phyloP scores from a whole-genome alignment of 1,140 invertebrate genomes.

The Drosophila rufa region DNA sequence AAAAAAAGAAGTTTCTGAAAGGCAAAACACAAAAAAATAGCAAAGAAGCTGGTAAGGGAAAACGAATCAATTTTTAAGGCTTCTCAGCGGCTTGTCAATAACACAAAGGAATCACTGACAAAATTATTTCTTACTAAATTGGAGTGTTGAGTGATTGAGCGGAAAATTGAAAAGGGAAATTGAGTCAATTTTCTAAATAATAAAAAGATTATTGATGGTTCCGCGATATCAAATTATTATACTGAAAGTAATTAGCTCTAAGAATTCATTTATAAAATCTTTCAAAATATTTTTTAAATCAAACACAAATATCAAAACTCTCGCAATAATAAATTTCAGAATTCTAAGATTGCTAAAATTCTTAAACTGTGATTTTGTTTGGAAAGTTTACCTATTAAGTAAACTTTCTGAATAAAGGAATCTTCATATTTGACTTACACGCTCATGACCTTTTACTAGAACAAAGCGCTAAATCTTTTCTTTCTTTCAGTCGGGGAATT shows the following conservation, averaged over 20 bases:
- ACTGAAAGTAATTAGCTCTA: neutral
- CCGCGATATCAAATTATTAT: no score
- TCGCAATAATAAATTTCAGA: constrained; percentile 1
- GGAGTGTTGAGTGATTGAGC: constrained; percentile 4
- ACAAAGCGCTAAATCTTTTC: constrained; percentile 41
- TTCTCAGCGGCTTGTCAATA: constrained; percentile 46
- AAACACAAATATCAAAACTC: neutral
- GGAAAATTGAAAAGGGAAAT: constrained; percentile 8
- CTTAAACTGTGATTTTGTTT: constrained; percentile 1
- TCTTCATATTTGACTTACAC: constrained; percentile 42
- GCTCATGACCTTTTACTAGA: constrained; percentile 44
- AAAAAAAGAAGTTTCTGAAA: constrained; percentile 46
- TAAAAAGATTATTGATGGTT: neutral
- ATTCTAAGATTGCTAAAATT: constrained; percentile 20
- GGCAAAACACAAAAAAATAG: constrained; percentile 7
- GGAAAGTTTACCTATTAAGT: constrained; percentile 31
- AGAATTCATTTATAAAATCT: neutral
- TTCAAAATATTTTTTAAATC: neutral
- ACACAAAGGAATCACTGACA: constrained; percentile 31
- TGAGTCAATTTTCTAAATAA: no score
- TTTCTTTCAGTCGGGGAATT: constrained; percentile 34
- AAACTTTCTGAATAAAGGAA: constrained; percentile 25
- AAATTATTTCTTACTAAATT: constrained; percentile 31
- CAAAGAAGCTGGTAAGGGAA: constrained; percentile 6
- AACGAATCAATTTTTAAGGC: constrained; percentile 41